Conservation (phyloP, 1,140 invertebrate species). For the Tribolium madens region DNA sequence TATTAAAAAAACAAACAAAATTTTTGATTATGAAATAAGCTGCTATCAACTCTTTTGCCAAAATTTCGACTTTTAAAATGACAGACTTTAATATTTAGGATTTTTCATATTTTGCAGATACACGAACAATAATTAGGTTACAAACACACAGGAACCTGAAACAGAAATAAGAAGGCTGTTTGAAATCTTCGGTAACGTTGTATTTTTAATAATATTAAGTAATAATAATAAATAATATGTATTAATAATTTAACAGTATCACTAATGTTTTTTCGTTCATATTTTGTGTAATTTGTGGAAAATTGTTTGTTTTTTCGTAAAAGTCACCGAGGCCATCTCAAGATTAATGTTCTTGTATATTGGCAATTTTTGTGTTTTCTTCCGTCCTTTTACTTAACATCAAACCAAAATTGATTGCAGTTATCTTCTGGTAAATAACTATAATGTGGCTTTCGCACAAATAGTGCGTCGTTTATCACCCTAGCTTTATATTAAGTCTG, state of each 20-base stretch:
- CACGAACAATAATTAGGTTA: too few species aligned
- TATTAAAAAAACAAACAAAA: too few species aligned
- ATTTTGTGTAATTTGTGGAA: not conserved
- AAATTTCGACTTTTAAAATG: too few species aligned
- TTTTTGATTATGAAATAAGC: too few species aligned
- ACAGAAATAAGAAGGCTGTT: too few species aligned
- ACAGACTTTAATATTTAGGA: too few species aligned
- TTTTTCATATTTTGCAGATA: too few species aligned
- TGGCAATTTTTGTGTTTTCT: conserved; percentile 29
- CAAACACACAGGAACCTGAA: too few species aligned
- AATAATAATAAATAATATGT: too few species aligned
- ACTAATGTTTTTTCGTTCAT: not conserved
- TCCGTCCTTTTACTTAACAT: conserved; percentile 5
- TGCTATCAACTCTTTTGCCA: too few species aligned
- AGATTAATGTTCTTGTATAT: conserved; percentile 21
- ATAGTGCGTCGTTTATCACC: conserved; percentile 32
- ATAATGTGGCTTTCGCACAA: conserved; percentile 35
- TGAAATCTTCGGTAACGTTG: too few species aligned
- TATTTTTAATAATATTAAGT: too few species aligned
- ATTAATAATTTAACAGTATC: not conserved
- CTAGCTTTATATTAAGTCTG: conserved; percentile 39
- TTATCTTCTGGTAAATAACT: conserved; percentile 32
- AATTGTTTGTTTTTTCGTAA: not conserved
- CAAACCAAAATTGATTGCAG: conserved; percentile 17
- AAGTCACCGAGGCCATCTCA: not conserved